Conservation (phyloP, 2,888 invertebrate species). For the Chloromyia formosa region DNA sequence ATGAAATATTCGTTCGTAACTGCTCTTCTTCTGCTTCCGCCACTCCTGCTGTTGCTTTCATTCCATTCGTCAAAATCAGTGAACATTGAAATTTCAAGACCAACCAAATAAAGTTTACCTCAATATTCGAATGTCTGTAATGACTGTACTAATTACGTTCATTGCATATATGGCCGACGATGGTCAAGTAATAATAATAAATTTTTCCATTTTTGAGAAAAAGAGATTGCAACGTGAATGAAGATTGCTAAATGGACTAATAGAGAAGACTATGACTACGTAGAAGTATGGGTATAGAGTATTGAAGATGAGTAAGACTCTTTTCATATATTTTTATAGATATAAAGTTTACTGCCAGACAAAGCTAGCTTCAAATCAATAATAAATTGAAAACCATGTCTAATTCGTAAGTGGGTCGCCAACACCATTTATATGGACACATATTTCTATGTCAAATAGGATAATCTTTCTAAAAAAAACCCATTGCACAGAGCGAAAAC, state of each 20-base stretch:
- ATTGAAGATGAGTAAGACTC: slow-evolving; percentile 17
- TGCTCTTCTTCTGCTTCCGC: not conserved
- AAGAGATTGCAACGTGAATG: not conserved
- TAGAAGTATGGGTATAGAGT: too few relatives aligned
- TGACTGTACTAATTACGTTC: slow-evolving; percentile 38
- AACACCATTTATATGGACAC: too few relatives aligned
- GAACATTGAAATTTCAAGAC: slow-evolving; percentile 35
- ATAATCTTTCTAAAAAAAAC: too few relatives aligned
- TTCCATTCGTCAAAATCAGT: slow-evolving; percentile 24
- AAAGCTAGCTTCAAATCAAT: too few relatives aligned
- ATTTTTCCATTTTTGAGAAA: slow-evolving; percentile 9
- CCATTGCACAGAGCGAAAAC: too few relatives aligned
- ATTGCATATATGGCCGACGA: slow-evolving; percentile 6
- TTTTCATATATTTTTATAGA: not conserved
- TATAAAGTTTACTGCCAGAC: too few relatives aligned
- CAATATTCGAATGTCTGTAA: not conserved
- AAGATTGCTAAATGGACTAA: too few relatives aligned
- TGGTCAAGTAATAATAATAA: not conserved
- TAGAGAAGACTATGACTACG: too few relatives aligned
- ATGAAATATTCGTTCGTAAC: not conserved
- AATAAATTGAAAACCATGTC: too few relatives aligned
- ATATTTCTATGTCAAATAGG: too few relatives aligned
- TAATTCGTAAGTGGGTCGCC: too few relatives aligned
- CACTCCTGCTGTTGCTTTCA: not conserved
- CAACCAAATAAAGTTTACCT: slow-evolving; percentile 25